These are phyloP conservation scores for Schlechtendalia chinensis DNA, from an alignment of 1,140 invertebrate genomes.

Conservation along the genomic window DNA sequence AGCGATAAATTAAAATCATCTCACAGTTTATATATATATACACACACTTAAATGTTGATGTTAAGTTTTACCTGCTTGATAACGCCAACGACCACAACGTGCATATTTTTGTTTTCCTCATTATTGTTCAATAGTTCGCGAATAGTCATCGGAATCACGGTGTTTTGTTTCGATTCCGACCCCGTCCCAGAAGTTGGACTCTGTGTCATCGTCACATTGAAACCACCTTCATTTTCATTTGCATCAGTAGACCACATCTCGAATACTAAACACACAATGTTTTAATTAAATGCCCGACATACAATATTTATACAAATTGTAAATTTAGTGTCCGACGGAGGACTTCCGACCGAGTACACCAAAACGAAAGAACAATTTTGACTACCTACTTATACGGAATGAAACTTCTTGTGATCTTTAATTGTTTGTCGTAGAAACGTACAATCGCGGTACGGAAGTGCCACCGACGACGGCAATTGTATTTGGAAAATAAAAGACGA, in stretches of 20 bases:
- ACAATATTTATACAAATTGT: too few species aligned
- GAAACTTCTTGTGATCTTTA: too few species aligned
- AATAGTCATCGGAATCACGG: slow-evolving; percentile 22
- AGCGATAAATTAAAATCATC: background rate
- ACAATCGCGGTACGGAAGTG: too few species aligned
- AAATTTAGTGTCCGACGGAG: too few species aligned
- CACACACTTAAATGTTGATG: too few species aligned
- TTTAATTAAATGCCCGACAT: too few species aligned
- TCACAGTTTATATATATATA: background rate
- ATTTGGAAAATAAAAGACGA: too few species aligned
- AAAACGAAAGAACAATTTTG: too few species aligned
- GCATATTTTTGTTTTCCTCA: slow-evolving; percentile 42
- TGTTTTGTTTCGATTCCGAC: slow-evolving; percentile 22
- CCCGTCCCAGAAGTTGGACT: slow-evolving; percentile 9
- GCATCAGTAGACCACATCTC: slow-evolving; percentile 19
- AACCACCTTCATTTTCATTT: slow-evolving; percentile 27
- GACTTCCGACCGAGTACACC: too few species aligned
- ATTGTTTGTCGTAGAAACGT: too few species aligned
- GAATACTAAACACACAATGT: background rate
- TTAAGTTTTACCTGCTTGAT: slow-evolving; percentile 19
- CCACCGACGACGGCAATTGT: too few species aligned
- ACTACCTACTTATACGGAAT: too few species aligned
- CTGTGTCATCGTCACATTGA: slow-evolving; percentile 15
- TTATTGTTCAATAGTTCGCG: slow-evolving; percentile 5
- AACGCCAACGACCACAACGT: slow-evolving; percentile 34